Percentiles rank a stretch among this genome's conserved stretches.
phyloP scores from a whole-genome alignment of 2,113 vertebrate species.

The Prunella fulvescens region DNA sequence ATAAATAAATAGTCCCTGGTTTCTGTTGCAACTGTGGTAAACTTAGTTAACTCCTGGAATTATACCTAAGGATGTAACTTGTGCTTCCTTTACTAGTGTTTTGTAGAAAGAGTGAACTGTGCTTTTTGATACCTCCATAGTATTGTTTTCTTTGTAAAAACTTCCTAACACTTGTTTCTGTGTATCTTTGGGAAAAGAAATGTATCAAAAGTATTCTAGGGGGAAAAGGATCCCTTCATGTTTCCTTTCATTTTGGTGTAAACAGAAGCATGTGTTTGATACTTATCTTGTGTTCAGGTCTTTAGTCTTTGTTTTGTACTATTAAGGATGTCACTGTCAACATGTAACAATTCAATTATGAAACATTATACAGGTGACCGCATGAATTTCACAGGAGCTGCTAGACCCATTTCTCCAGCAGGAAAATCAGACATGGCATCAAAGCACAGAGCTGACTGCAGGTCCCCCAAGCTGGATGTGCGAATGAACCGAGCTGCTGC shows the following conservation, averaged over 20 bases:
- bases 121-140: neutral
- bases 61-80: neutral
- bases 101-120: neutral
- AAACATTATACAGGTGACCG: conserved; percentile 84
- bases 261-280: neutral
- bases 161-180: neutral
- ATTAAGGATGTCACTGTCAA: neutral
- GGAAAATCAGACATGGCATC: conserved; percentile 78
- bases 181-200: neutral
- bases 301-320: neutral
- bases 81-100: neutral
- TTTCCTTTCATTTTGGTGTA: neutral
- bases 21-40: neutral
- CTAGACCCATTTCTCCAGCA: conserved; percentile 79
- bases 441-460: conserved; percentile 87
- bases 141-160: neutral
- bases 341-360: conserved; percentile 48
- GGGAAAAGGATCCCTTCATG: neutral
- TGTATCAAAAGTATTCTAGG: neutral
- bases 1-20: neutral
- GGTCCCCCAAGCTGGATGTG: conserved; percentile 84
- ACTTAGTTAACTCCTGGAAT: neutral
- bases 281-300: neutral
- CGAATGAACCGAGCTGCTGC: conserved; percentile 78
- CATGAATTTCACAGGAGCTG: conserved; percentile 79